These are phyloP conservation scores for Spisula solida DNA, from an alignment of 2,888 invertebrate species.

Conservation along the genomic window DNA sequence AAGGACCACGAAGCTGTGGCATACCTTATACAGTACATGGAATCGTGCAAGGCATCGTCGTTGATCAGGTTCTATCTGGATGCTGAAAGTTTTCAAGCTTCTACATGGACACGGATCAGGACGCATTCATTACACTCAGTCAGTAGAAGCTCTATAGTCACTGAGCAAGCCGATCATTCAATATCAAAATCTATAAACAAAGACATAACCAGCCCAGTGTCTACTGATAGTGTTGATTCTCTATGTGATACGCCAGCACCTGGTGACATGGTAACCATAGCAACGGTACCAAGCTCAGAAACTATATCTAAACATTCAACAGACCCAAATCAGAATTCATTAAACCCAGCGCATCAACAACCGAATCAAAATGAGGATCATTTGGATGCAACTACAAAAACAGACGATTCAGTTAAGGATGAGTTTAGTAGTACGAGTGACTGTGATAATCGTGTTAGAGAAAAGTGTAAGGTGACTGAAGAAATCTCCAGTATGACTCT, in stretches of 20 bases:
- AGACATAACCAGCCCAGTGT: slow-evolving; percentile 65
- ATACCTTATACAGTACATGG: slow-evolving; percentile 95
- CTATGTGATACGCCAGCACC: not conserved
- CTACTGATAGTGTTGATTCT: slow-evolving; percentile 36
- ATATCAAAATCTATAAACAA: slow-evolving; percentile 54
- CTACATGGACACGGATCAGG: slow-evolving; percentile 81
- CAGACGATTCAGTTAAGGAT: not conserved
- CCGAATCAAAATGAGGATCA: not conserved
- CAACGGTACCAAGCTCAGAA: not conserved
- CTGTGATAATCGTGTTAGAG: slow-evolving; percentile 57
- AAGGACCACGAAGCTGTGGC: slow-evolving; percentile 93
- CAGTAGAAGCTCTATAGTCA: slow-evolving; percentile 68
- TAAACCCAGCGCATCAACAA: not conserved
- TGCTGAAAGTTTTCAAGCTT: slow-evolving; percentile 88
- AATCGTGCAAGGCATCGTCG: slow-evolving; percentile 90
- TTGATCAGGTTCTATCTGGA: slow-evolving; percentile 89
- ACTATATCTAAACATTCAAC: not conserved
- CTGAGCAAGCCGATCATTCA: slow-evolving; percentile 37
- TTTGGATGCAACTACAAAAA: not conserved
- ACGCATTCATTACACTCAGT: slow-evolving; percentile 79
- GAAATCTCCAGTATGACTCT: slow-evolving; percentile 45
- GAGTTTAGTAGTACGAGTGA: slow-evolving; percentile 12
- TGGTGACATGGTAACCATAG: not conserved
- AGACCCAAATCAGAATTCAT: not conserved
- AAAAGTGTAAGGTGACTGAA: slow-evolving; percentile 63